Evolutionary conservation across 2,888 invertebrate species (phyloP).

Genomic region (Pseudanteris insignis): DNA sequence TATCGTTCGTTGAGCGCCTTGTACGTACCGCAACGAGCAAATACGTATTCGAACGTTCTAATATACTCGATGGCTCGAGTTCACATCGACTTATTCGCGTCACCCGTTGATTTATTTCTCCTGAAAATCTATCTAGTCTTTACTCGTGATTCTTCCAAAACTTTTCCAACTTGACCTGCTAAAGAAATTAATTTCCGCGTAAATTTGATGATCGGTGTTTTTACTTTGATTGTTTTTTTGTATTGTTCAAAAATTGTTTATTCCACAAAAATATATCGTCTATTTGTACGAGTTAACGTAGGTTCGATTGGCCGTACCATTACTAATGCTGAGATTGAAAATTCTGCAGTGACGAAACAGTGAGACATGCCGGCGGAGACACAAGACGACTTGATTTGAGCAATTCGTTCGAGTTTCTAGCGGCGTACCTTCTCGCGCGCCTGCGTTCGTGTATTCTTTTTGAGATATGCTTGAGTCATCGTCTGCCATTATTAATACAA

Average conservation of each 20-base stretch:
- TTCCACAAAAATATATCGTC: too few species aligned
- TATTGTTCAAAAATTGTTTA: not conserved
- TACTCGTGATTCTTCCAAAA: too few species aligned
- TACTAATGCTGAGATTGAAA: constrained; percentile 39
- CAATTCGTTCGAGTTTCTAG: constrained; percentile 42
- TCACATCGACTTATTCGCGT: constrained; percentile 19
- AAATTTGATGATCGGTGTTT: not conserved
- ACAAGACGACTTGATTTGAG: constrained; percentile 39
- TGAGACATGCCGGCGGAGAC: constrained; percentile 19
- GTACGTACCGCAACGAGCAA: constrained; percentile 24
- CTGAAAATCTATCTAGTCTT: too few species aligned
- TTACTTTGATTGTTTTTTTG: constrained; percentile 6
- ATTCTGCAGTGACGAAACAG: constrained; percentile 39
- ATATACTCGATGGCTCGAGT: constrained; percentile 38
- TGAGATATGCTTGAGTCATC: constrained; percentile 44
- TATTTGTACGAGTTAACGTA: constrained; percentile 24
- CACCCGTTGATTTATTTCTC: constrained; percentile 14
- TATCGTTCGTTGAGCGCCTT: constrained; percentile 41
- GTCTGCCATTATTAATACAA: constrained; percentile 42
- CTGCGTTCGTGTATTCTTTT: too few species aligned
- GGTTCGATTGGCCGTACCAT: constrained; percentile 28
- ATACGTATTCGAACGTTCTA: constrained; percentile 37
- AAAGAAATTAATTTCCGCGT: too few species aligned
- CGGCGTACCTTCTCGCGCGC: constrained; percentile 22
- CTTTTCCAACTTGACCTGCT: too few species aligned